phyloP scores from a whole-genome alignment of 1,140 invertebrate species.

The Scaptomyza montana region DNA sequence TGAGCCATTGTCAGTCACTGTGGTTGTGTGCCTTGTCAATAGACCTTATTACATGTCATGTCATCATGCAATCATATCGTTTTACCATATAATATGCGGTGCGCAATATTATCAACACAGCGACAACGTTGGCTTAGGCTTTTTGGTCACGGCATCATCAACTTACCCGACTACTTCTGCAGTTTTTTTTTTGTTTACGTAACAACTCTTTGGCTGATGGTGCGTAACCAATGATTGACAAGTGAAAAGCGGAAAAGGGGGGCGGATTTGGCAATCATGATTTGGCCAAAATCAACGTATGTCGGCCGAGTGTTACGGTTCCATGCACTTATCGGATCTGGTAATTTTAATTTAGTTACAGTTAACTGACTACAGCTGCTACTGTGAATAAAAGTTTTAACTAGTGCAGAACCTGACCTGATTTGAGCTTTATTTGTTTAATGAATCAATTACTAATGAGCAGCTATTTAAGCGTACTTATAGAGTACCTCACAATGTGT shows the following conservation, averaged over 20 bases:
- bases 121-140: conserved; percentile 12
- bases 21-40: conserved; percentile 20
- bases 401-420: conserved; percentile 40
- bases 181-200: too few species aligned
- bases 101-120: conserved; percentile 60
- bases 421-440: conserved; percentile 19
- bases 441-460: conserved; percentile 41
- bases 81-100: conserved; percentile 67
- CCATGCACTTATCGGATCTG: conserved; percentile 40
- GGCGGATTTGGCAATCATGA: conserved; percentile 30
- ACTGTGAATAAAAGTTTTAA: conserved; percentile 37
- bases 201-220: conserved; percentile 54
- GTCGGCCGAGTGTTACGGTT: conserved; percentile 39
- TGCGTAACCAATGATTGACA: conserved; percentile 50
- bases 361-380: conserved; percentile 28
- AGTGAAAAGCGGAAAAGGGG: not conserved
- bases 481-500: not conserved
- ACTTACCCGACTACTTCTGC: conserved; percentile 3
- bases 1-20: conserved; percentile 6
- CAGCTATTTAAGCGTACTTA: conserved; percentile 2
- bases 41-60: conserved; percentile 59
- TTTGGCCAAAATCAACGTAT: conserved; percentile 57
- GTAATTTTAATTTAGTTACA: conserved; percentile 57
- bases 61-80: conserved; percentile 79
- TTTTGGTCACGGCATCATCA: conserved; percentile 8